Conservation (phyloP, 1,140 invertebrate genomes). For the Prorops nasuta region DNA sequence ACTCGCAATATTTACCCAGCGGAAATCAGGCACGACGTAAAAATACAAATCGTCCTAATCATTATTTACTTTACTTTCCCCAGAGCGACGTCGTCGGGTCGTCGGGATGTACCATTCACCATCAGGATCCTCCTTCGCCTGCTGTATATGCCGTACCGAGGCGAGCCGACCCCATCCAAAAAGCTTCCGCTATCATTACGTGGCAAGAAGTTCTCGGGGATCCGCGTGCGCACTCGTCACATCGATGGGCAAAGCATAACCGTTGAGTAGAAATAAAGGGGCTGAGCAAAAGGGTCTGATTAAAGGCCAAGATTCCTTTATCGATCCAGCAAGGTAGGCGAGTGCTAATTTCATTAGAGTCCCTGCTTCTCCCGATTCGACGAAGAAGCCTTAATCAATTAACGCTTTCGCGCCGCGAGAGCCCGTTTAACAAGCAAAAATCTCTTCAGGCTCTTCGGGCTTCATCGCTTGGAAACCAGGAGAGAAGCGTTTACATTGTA, state of each 20-base stretch:
- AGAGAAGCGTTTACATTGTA: too few relatives aligned
- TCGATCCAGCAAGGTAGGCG: constrained; percentile 16
- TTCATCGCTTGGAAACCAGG: too few relatives aligned
- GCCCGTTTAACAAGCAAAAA: constrained; percentile 4
- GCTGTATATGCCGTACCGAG: too few relatives aligned
- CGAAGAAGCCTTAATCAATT: constrained; percentile 16
- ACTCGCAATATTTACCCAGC: constrained; percentile 48
- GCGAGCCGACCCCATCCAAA: too few relatives aligned
- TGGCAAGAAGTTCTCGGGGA: too few relatives aligned
- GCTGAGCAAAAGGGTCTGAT: constrained; percentile 29
- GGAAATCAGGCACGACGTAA: constrained; percentile 48
- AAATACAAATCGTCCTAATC: constrained; percentile 51
- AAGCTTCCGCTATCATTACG: too few relatives aligned
- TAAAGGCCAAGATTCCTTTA: constrained; percentile 29
- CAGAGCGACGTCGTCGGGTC: constrained; percentile 18
- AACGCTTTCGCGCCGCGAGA: constrained; percentile 3
- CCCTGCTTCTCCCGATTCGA: constrained; percentile 1
- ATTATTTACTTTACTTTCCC: constrained; percentile 47
- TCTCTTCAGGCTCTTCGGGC: too few relatives aligned
- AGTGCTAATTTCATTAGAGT: constrained; percentile 30
- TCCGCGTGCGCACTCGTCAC: too few relatives aligned
- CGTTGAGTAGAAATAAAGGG: constrained; percentile 15
- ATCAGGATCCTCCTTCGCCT: too few relatives aligned
- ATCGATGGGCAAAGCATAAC: too few relatives aligned
- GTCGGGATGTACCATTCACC: too few relatives aligned